Conservation (phyloP, 1,140 invertebrate genomes). For the Adelges cooleyi region DNA sequence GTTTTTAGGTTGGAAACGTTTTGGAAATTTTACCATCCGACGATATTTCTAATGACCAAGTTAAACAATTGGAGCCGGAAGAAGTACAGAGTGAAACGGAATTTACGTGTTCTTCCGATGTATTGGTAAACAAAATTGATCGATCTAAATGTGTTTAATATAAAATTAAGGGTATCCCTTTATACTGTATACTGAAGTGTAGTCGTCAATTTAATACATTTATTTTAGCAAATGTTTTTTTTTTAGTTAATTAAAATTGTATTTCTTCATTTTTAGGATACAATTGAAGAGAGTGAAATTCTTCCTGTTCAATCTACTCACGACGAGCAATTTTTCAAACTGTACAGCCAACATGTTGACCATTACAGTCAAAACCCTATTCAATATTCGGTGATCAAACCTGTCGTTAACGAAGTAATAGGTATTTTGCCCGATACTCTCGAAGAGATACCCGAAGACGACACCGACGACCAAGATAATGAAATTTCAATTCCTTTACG, state of each 20-base stretch:
- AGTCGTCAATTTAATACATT: too few species aligned
- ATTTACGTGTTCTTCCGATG: background rate
- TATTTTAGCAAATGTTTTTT: too few species aligned
- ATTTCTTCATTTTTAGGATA: background rate
- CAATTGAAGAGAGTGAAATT: background rate
- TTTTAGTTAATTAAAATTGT: too few species aligned
- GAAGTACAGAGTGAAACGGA: background rate
- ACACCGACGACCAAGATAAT: background rate
- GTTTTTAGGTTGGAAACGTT: background rate
- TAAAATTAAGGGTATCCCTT: too few species aligned
- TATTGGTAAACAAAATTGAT: background rate
- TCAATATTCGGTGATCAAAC: background rate
- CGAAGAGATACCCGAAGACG: background rate
- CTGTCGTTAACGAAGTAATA: background rate
- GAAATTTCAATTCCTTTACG: background rate
- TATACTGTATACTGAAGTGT: too few species aligned
- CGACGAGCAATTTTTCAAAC: background rate
- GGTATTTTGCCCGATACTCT: background rate
- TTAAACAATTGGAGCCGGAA: too few species aligned
- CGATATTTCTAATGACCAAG: background rate
- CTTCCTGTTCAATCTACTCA: background rate
- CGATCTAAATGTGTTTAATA: too few species aligned
- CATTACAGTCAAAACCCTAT: conserved; percentile 19
- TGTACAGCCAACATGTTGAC: conserved; percentile 6
- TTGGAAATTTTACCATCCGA: background rate